A percentile compares a stretch with the other conserved stretches of the same genome.
phyloP scores from a whole-genome alignment of 1,140 invertebrate genomes.

The Eueides isabella region DNA sequence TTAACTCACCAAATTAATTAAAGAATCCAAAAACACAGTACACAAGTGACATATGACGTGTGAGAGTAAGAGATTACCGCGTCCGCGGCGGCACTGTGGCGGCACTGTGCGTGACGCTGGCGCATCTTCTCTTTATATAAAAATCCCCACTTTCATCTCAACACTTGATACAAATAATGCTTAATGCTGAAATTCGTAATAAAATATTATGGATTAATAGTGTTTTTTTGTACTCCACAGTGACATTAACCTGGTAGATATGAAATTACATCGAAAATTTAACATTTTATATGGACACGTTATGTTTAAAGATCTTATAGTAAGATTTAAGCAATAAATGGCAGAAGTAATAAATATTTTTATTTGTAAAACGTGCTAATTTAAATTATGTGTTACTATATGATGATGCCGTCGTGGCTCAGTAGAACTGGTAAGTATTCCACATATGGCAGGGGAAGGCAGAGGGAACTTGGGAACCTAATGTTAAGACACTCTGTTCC shows the following conservation, averaged over 20 bases:
- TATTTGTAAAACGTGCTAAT: too few species aligned
- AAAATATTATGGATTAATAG: background rate
- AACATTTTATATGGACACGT: background rate
- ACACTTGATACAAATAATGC: conserved; percentile 33
- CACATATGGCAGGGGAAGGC: too few species aligned
- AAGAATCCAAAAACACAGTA: conserved; percentile 36
- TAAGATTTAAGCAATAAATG: background rate
- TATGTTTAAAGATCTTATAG: background rate
- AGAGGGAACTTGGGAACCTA: too few species aligned
- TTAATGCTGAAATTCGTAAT: conserved; percentile 8
- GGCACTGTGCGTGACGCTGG: conserved; percentile 39
- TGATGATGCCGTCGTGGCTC: too few species aligned
- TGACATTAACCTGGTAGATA: background rate
- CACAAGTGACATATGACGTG: background rate
- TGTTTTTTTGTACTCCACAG: background rate
- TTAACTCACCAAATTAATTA: conserved; percentile 33
- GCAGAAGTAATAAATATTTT: background rate
- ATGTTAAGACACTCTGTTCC: too few species aligned
- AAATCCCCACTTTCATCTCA: conserved; percentile 48
- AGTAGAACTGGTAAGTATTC: too few species aligned
- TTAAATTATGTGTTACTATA: too few species aligned
- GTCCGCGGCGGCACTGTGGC: conserved; percentile 48
- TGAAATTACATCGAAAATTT: background rate
- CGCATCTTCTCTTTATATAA: conserved; percentile 62
- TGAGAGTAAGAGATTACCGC: conserved; percentile 25